Evolutionary conservation across 1,140 invertebrate genomes (phyloP), one percentile per base, ranked within the genome.

Genomic region (Sycobia sp.): DNA sequence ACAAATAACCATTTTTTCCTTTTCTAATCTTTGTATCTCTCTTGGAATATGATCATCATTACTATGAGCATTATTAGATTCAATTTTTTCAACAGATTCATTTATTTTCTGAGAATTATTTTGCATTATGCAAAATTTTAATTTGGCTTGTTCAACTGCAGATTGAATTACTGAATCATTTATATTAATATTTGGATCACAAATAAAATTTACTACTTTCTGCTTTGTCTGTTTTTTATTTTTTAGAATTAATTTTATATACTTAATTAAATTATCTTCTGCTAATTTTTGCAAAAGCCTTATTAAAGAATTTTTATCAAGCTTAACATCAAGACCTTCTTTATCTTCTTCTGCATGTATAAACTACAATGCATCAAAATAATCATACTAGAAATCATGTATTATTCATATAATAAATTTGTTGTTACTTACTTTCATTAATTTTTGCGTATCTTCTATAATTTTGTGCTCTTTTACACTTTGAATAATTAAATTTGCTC

Each of bases 251-350:
- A 87, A 71, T 71, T 84, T 84, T 3, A 87, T 84, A 32, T 83
- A 81, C 73, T 86, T 88, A 1, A 90, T 74, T 36, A 86, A 80
- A 5, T 87, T 86, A 20, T 86, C 86, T 44, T 78, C 76, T 0
- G 79, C 74, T 29, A 90, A 75, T 69, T 82, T 84, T 43, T 83
- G 73, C 11, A 90, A 67, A 9, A 91, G 69, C 50, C 87, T 77
- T 3, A 83, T 61, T 7, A 90, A 71, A 3, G 87, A 86, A 72
- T 86, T 88, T 53, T 84, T 85, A 68, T 89, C 87, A 20, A 90
- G 85, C 65, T 78, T 84, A 3, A 80, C 79, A 11, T 81, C 73
- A 46, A 82, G 82, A 0, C 86, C 86, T 79, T 87, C 85, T 62
- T 83, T 83, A 22, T 76, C 73, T 73, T 87, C 86, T 62, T 83